Evolutionary conservation across 2,797 vertebrate species (phyloP), one percentile per base, ranked within the genome.

Genomic region (Thripadectes ignobilis): DNA sequence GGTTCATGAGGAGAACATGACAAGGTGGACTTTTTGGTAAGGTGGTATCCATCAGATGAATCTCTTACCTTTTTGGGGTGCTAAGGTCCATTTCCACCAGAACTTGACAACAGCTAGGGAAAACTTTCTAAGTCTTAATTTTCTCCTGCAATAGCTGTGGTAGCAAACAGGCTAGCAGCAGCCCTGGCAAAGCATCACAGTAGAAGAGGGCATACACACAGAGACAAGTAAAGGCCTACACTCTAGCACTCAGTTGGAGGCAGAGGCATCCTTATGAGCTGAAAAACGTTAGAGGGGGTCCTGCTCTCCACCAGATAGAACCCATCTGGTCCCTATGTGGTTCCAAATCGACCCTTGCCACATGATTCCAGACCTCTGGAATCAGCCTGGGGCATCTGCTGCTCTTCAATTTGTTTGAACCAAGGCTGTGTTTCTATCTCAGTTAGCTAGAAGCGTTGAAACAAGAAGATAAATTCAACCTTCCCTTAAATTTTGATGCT

Each of bases 291-390:
- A 30, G 22, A 63, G 20, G 2, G 30, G 4, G 6, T 16, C 8
- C 30, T 80, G 61, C 4, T 67, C 6, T 57, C 41, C 65, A 19
- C 3, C 18, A 32, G 15, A 27, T 5, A 61, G 34, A 85, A 26
- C 32, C 3, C 0, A 0, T 52, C 22, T 34, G 48, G 12, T 43
- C 43, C 3, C 0, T 30, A 6, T 1, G 0, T 23, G 10, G 5
- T 36, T 92, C 39, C 34, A 52, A 29, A 52, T 12, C 0, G 0
- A 23, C n/a, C 74, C 39, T 54, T 77, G 58, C 32, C 24, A 12
- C 2, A 4, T 6, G 4, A 61, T 30, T 61, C 38, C 15, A 12
- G n/a, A 49, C 34, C 12, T 85, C 34, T 61, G 62, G 30, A 41
- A 61, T 52, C 54, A 58, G 41, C 26, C 34, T 27, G 22, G 32